Conservation (phyloP, 1,140 invertebrate species). For the Heterodera schachtii region DNA sequence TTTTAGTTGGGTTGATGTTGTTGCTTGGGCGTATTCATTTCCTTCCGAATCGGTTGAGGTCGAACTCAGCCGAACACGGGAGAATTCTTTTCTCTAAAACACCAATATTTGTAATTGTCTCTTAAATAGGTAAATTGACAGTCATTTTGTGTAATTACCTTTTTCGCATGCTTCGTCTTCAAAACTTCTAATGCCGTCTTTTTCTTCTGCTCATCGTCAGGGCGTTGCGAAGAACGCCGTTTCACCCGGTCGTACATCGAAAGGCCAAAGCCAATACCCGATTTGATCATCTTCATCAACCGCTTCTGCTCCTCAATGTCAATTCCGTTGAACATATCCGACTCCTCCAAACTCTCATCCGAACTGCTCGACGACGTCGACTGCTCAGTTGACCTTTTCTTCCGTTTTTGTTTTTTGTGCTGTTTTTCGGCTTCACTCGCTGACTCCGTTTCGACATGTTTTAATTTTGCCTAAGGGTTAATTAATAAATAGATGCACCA, state of each 20-base stretch:
- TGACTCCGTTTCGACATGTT: conserved; percentile 9
- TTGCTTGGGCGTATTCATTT: background rate
- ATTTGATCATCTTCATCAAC: conserved; percentile 29
- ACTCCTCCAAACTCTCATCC: conserved; percentile 10
- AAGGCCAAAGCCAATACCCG: conserved; percentile 34
- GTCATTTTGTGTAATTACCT: conserved; percentile 17
- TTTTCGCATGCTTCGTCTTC: conserved; percentile 40
- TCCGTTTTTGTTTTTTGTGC: conserved; percentile 20
- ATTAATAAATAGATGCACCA: too few relatives aligned
- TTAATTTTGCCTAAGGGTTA: background rate
- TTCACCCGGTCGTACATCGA: conserved; percentile 47
- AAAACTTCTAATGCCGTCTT: conserved; percentile 35
- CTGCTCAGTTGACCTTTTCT: conserved; percentile 3
- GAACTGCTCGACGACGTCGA: conserved; percentile 16
- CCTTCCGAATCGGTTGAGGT: conserved; percentile 29
- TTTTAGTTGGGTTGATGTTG: background rate
- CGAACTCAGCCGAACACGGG: conserved; percentile 14
- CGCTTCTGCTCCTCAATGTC: conserved; percentile 36
- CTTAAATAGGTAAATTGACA: background rate
- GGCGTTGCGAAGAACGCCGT: conserved; percentile 32
- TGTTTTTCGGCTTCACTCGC: conserved; percentile 1
- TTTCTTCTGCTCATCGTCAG: conserved; percentile 36
- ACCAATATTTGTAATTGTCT: background rate
- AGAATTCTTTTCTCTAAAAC: conserved; percentile 28
- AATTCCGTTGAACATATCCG: conserved; percentile 25